These are phyloP conservation scores for Menura novaehollandiae DNA, from an alignment of 2,113 vertebrate species.

Conservation along the genomic window DNA sequence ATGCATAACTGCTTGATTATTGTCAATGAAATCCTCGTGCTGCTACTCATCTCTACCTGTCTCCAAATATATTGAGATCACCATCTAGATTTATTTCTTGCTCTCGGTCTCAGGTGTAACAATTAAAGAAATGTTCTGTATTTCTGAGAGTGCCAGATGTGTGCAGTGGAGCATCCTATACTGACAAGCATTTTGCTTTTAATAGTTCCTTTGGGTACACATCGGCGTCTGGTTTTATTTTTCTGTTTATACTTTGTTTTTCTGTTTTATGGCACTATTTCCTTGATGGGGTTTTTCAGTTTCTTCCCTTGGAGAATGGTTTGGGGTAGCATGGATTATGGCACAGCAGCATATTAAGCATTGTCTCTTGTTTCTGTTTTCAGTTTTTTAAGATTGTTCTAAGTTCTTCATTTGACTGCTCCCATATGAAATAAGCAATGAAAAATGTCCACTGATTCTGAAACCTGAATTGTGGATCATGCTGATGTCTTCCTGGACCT, in stretches of 20 bases:
- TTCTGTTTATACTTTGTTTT: conserved; percentile 50
- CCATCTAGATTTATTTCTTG: conserved; percentile 21
- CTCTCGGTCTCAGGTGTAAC: conserved; percentile 51
- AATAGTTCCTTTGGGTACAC: conserved; percentile 39
- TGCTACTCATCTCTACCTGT: conserved; percentile 3
- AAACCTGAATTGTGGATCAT: neutral
- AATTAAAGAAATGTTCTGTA: conserved; percentile 58
- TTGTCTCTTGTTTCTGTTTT: neutral
- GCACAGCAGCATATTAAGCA: neutral
- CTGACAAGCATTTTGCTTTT: conserved; percentile 51
- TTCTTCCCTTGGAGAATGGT: neutral
- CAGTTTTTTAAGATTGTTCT: neutral
- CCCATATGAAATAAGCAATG: neutral
- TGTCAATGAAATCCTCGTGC: neutral
- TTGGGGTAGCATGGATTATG: neutral
- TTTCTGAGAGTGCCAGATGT: conserved; percentile 56
- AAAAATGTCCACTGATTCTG: neutral
- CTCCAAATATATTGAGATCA: neutral
- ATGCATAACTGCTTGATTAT: conserved; percentile 8
- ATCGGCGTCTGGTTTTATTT: conserved; percentile 27
- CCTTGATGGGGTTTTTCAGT: neutral
- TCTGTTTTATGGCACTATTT: conserved; percentile 28
- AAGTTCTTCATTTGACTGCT: neutral
- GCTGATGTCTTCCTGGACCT: neutral
- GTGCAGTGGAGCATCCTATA: conserved; percentile 36